Percentiles rank a stretch among this genome's conserved stretches.
Conservation (phyloP, 92 coral and sea anemone genomes). For the Virgularia gustaviana region DNA sequence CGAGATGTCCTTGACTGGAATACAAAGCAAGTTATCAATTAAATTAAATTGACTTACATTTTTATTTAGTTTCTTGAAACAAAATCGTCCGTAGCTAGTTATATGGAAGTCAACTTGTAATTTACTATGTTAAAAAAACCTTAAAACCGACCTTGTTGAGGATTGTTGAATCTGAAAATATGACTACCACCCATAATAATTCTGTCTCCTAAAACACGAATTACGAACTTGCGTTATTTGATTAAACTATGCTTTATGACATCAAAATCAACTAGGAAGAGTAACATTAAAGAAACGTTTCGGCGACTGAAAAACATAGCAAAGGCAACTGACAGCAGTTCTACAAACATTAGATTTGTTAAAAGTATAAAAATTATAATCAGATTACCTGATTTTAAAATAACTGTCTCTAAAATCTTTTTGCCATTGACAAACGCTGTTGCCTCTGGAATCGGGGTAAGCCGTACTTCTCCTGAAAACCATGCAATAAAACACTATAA, state of each 20-base stretch:
- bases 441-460: conserved; percentile 74
- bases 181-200: conserved; percentile 93
- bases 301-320: too few relatives aligned
- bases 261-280: conserved; percentile 19
- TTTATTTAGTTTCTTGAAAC: too few relatives aligned
- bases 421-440: conserved; percentile 93
- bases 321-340: too few relatives aligned
- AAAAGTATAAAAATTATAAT: too few relatives aligned
- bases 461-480: conserved; percentile 64
- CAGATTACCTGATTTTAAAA: conserved; percentile 69
- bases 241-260: neutral
- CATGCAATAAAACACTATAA: too few relatives aligned
- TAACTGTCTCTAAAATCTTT: conserved; percentile 61
- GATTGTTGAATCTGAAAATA: conserved; percentile 88
- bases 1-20: neutral
- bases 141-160: conserved; percentile 75
- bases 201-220: conserved; percentile 71
- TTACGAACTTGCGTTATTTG: too few relatives aligned
- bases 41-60: too few relatives aligned
- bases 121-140: too few relatives aligned
- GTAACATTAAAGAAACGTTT: too few relatives aligned
- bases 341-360: neutral
- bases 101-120: too few relatives aligned
- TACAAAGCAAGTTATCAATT: too few relatives aligned
- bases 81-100: too few relatives aligned